These are phyloP conservation scores for Hemicrepidius hirtus DNA, from an alignment of 2,888 invertebrate genomes.

Conservation along the genomic window DNA sequence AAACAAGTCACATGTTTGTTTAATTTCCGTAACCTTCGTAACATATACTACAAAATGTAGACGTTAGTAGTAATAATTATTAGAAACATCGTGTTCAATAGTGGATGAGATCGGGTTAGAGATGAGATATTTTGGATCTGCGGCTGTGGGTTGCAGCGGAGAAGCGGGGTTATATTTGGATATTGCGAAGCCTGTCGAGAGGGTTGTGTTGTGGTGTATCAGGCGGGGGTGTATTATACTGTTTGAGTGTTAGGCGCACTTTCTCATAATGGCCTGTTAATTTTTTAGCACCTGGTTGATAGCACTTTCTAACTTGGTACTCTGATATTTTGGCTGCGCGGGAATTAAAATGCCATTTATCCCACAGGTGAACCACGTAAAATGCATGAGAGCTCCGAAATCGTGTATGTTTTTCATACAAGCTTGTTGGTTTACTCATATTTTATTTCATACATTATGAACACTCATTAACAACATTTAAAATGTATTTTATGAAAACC, in stretches of 20 bases:
- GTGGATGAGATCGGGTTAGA: constrained; percentile 48
- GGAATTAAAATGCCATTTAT: constrained; percentile 47
- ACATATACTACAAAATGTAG: constrained; percentile 39
- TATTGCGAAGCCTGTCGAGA: constrained; percentile 48
- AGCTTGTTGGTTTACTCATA: not conserved
- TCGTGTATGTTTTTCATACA: constrained; percentile 15
- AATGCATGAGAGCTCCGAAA: constrained; percentile 34
- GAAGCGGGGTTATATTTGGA: constrained; percentile 44
- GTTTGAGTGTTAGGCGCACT: constrained; percentile 62
- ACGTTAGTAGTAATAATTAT: constrained; percentile 42
- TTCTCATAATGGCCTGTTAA: constrained; percentile 68
- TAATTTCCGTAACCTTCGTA: constrained; percentile 18
- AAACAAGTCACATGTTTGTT: too few relatives aligned
- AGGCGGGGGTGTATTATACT: constrained; percentile 46
- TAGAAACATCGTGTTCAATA: constrained; percentile 46
- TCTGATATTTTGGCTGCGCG: constrained; percentile 43
- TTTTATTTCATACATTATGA: not conserved
- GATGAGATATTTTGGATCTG: constrained; percentile 47
- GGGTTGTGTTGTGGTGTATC: constrained; percentile 46
- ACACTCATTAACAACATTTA: too few relatives aligned
- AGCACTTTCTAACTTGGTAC: constrained; percentile 63
- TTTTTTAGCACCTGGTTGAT: constrained; percentile 67
- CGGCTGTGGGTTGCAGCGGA: constrained; percentile 33
- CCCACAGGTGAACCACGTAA: constrained; percentile 40
- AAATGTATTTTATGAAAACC: too few relatives aligned